Evolutionary conservation across 2,113 vertebrate species (phyloP), one percentile per base, ranked within the genome.

Genomic region (Acanthisitta chloris): DNA sequence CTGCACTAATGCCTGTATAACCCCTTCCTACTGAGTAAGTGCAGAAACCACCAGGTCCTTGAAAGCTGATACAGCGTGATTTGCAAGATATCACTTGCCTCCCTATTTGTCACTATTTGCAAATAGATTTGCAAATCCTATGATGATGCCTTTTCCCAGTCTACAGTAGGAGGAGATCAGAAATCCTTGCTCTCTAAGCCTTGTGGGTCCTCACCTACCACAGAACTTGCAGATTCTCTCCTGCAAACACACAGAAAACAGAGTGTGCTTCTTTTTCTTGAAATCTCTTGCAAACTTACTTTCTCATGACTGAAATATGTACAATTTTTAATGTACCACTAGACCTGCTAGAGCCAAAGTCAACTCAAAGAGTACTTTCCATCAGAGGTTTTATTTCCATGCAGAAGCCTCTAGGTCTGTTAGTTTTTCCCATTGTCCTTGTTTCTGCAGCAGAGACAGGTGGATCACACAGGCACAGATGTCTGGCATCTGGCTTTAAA

Each of bases 401-500:
- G 4, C 31, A 72, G 90, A 80, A 90, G 3, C 34, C 86, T 49
- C 23, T 66, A 62, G 23, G 26, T 81, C 51, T 66, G 33, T 14
- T 62, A 42, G 26, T 36, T 85, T 90, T 91, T 26, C 36, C 67
- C 2, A 0, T 83, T 88, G 51, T 40, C 43, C 33, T 64, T 93
- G 25, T 79, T 85, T 67, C 33, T 76, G 42, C 55, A 73, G 55
- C 67, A 74, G 59, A 59, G n/a, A 58, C 71, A 91, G 88, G 91
- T 92, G 86, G 76, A 86, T 64, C 62, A 46, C 51, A 36, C 49
- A 81, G 86, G 38, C 81, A 93, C 94, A 87, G 87, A 67, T 93
- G 81, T 64, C 84, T 85, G 87, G 57, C 73, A 90, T 91, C 90
- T 94, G 90, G 87, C 70, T 93, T 73, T 82, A 77, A 92, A 93